Base-by-base conservation (phyloP, 2,888 invertebrate genomes). In the Augiades crinisus region DNA sequence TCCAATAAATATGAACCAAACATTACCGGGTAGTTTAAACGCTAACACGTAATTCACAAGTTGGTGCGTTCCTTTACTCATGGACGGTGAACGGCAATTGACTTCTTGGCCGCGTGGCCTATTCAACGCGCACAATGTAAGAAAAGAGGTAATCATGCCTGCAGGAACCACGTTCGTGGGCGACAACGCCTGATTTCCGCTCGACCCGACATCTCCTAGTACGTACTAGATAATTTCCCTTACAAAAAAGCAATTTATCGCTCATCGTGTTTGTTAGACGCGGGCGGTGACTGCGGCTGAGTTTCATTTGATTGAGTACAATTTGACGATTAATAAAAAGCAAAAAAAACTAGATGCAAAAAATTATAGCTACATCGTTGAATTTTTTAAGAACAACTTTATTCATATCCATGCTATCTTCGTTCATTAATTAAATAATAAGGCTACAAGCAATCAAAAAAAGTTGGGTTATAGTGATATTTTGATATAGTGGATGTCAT, bases 101-200 rank as follows among this genome's bases (percentile, higher is more conserved):
- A 78, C 76, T 81, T 70, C 76, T 81, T 70, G 70, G 63, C 60
- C 67, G 64, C 65, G 58, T 62, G 67, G 63, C 68, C 77, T 67
- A 83, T 85, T 85, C 81, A 83, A 74, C 70, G 27, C 24, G 55
- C 69, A 82, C 82, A 83, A 80, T 83, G 76, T 83, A 83, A 27
- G 46, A 47, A 83, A 83, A 83, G 81, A 72, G 74, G 82, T 81
- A 86, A 87, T 60, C 61, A 61, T 81, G 79, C 73, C 82, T 74
- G 64, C 27, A 78, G 72, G 76, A 85, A 83, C 83, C 85, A 84
- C 85, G 85, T 85, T 68, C 78, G 75, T 76, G 78, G 74, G 70
- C 77, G 75, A 76, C 81, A 79, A 72, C 77, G 73, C 83, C 85
- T 85, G 86, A 87, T 82, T 82, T 86, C 86, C 86, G 85, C 70